Percentiles rank a stretch among this genome's conserved stretches.
Evolutionary conservation across 2,797 vertebrate genomes (phyloP).

Genomic region (Sparus aurata): DNA sequence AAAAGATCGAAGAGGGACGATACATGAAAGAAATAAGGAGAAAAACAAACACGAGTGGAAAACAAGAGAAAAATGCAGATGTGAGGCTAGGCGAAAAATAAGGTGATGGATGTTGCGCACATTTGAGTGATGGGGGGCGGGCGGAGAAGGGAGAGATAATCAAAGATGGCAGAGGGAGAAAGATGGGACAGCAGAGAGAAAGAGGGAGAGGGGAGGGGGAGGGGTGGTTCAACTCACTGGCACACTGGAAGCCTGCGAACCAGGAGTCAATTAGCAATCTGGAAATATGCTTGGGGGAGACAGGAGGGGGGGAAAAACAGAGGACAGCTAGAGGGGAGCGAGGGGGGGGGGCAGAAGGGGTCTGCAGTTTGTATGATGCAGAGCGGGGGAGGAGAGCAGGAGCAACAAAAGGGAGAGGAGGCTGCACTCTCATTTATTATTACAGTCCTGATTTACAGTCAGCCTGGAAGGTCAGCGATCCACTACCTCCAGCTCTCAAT

Average conservation of each 20-base stretch:
- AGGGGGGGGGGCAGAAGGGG: conserved; percentile 2
- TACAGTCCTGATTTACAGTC: conserved; percentile 76
- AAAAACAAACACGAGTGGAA: conserved; percentile 7
- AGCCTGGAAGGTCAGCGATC: conserved; percentile 64
- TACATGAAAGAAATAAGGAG: not conserved
- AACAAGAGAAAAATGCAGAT: conserved; percentile 1
- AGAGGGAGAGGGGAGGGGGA: not conserved
- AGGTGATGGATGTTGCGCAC: not conserved
- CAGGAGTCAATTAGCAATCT: conserved; percentile 84
- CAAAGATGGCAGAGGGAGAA: conserved; percentile 33
- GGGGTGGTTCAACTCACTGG: conserved; percentile 39
- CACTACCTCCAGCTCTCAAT: conserved; percentile 23
- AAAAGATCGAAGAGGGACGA: not conserved
- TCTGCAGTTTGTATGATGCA: conserved; percentile 36
- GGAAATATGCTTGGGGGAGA: conserved; percentile 75
- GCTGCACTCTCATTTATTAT: conserved; percentile 71
- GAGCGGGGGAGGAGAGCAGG: conserved; percentile 42
- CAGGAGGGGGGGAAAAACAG: conserved; percentile 49
- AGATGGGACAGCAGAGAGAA: conserved; percentile 10
- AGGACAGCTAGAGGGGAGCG: conserved; percentile 66
- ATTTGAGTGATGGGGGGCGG: conserved; percentile 37
- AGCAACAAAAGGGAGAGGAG: conserved; percentile 68
- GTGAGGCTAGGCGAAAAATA: not conserved
- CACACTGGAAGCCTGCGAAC: conserved; percentile 68
- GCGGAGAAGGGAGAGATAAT: conserved; percentile 35